phyloP scores from a whole-genome alignment of 2,113 vertebrate genomes.

The Melanostigma gelatinosum region DNA sequence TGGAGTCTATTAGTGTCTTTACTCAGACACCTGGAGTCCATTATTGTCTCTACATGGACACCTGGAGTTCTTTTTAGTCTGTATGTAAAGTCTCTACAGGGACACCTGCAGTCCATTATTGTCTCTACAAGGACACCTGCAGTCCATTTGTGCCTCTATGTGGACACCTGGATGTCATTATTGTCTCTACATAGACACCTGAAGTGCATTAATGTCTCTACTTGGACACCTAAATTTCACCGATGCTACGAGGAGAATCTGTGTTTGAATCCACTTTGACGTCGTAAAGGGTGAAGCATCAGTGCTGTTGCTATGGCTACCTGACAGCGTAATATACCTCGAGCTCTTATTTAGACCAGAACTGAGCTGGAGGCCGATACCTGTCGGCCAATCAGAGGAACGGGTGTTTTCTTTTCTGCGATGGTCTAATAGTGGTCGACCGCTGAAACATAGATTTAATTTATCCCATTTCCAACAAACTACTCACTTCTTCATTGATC shows the following conservation, averaged over 20 bases:
- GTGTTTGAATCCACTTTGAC: not conserved
- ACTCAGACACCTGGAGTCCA: not conserved
- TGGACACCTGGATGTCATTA: not conserved
- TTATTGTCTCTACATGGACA: not conserved
- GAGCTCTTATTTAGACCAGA: conserved; percentile 7
- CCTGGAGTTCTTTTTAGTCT: not conserved
- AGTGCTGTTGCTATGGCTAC: conserved; percentile 35
- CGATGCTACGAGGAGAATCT: not conserved
- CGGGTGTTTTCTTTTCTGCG: not conserved
- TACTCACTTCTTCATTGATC: not conserved
- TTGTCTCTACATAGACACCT: not conserved
- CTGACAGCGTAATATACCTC: conserved; percentile 22
- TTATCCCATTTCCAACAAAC: not conserved
- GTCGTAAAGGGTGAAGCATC: conserved; percentile 2
- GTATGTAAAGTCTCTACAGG: too few relatives aligned
- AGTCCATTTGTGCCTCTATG: not conserved
- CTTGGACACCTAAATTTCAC: not conserved
- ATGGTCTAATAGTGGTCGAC: not conserved
- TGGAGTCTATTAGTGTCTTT: too few relatives aligned
- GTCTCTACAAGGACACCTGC: not conserved
- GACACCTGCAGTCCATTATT: not conserved
- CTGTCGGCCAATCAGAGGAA: conserved; percentile 24
- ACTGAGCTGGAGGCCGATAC: not conserved
- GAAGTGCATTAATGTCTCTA: not conserved
- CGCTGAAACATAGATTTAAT: not conserved